Evolutionary conservation across 2,888 invertebrate genomes (phyloP).

Genomic region (Sarcophaga rosellei): DNA sequence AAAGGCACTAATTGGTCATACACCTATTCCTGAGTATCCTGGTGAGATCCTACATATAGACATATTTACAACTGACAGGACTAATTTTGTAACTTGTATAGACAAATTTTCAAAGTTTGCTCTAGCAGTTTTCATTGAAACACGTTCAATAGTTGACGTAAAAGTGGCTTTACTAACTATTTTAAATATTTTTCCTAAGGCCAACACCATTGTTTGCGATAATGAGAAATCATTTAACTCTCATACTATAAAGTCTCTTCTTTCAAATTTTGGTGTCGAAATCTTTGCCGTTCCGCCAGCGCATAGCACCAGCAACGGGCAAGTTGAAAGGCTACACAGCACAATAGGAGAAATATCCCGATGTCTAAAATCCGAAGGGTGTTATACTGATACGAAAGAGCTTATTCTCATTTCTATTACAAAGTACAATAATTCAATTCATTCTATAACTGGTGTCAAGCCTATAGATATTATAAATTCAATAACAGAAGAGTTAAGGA

Average conservation of each 20-base stretch:
- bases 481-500: neutral
- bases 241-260: neutral
- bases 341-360: slow-evolving; percentile 29
- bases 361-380: slow-evolving; percentile 1
- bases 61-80: slow-evolving; percentile 19
- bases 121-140: slow-evolving; percentile 11
- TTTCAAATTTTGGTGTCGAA: slow-evolving; percentile 17
- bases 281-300: slow-evolving; percentile 16
- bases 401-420: slow-evolving; percentile 8
- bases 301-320: slow-evolving; percentile 35
- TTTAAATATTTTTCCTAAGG: slow-evolving; percentile 30
- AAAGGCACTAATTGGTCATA: neutral
- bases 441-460: slow-evolving; percentile 17
- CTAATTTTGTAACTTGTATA: slow-evolving; percentile 17
- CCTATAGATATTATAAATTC: slow-evolving; percentile 12
- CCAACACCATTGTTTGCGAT: slow-evolving; percentile 19
- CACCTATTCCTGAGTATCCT: neutral
- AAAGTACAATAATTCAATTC: slow-evolving; percentile 19
- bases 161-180: slow-evolving; percentile 26
- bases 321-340: slow-evolving; percentile 24
- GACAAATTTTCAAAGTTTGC: slow-evolving; percentile 34
- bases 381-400: slow-evolving; percentile 18
- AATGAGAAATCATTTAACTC: slow-evolving; percentile 31
- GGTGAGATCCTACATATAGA: slow-evolving; percentile 24
- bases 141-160: slow-evolving; percentile 22